phyloP scores from a whole-genome alignment of 1,140 invertebrate species.

The Hormaphis cornu region DNA sequence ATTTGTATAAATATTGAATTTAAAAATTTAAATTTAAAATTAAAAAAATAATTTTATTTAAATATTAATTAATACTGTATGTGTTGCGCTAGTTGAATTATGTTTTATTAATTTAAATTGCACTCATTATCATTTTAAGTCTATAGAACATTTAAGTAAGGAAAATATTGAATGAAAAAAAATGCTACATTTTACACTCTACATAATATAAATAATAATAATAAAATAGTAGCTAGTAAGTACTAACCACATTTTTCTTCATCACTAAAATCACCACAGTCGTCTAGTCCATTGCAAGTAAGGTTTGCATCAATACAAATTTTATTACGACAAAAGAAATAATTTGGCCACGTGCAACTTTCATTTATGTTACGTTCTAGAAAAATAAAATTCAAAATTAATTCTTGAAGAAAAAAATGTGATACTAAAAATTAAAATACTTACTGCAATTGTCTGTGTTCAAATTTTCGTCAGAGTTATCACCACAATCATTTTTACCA shows the following conservation, averaged over 20 bases:
- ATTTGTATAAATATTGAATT: no score
- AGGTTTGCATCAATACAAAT: conserved; percentile 57
- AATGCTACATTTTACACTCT: not conserved
- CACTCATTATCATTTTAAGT: no score
- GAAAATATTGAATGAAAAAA: not conserved
- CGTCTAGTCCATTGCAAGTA: conserved; percentile 62
- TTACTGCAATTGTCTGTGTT: conserved; percentile 34
- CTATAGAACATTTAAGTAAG: not conserved
- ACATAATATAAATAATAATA: not conserved
- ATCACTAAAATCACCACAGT: conserved; percentile 66
- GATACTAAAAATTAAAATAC: not conserved
- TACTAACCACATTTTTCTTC: conserved; percentile 51
- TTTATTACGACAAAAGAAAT: conserved; percentile 53
- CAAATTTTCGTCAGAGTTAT: conserved; percentile 53
- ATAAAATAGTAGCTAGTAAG: not conserved
- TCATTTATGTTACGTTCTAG: conserved; percentile 6
- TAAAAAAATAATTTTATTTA: no score
- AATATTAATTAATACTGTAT: no score
- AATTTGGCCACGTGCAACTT: conserved; percentile 36
- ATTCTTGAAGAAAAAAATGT: not conserved
- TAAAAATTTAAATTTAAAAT: no score
- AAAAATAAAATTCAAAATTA: not conserved
- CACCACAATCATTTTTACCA: conserved; percentile 55
- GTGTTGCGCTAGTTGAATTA: no score
- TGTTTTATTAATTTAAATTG: no score